Conservation (phyloP, 2,888 invertebrate genomes). For the Leucophenga maculata region DNA sequence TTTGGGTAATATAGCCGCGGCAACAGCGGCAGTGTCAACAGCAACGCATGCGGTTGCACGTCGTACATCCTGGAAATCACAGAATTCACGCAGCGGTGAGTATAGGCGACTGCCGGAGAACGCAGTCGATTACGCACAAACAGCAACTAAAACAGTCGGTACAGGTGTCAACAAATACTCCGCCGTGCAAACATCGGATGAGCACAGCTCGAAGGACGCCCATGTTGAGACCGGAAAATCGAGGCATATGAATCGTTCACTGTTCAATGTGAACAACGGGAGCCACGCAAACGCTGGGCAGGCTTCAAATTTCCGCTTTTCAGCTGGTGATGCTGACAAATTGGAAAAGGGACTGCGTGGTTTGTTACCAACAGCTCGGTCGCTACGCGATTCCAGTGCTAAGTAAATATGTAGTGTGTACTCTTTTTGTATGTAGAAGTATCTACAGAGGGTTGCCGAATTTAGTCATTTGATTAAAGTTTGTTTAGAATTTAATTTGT, state of each 20-base stretch:
- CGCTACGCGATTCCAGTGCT: constrained; percentile 74
- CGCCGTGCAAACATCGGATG: constrained; percentile 45
- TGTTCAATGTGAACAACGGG: constrained; percentile 6
- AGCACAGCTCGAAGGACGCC: constrained; percentile 34
- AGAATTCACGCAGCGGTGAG: constrained; percentile 58
- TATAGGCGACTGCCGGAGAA: constrained; percentile 65
- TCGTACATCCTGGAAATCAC: constrained; percentile 66
- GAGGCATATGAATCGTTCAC: constrained; percentile 32
- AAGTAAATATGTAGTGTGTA: constrained; percentile 40
- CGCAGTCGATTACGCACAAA: constrained; percentile 55
- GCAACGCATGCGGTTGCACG: constrained; percentile 42
- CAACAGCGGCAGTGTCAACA: constrained; percentile 39
- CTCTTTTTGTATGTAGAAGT: not conserved
- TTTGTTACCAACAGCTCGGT: constrained; percentile 77
- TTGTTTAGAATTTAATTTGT: too few relatives aligned
- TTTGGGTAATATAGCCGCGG: constrained; percentile 43
- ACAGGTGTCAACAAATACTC: constrained; percentile 26
- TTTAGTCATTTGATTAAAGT: too few relatives aligned
- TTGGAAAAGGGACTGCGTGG: constrained; percentile 75
- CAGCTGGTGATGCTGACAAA: constrained; percentile 80
- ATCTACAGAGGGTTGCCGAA: not conserved
- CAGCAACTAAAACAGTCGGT: constrained; percentile 41
- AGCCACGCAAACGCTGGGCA: constrained; percentile 30
- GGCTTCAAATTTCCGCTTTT: constrained; percentile 76
- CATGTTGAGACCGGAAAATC: too few relatives aligned